Base-by-base conservation (phyloP, 1,140 invertebrate species). In the Bombyx mandarina region DNA sequence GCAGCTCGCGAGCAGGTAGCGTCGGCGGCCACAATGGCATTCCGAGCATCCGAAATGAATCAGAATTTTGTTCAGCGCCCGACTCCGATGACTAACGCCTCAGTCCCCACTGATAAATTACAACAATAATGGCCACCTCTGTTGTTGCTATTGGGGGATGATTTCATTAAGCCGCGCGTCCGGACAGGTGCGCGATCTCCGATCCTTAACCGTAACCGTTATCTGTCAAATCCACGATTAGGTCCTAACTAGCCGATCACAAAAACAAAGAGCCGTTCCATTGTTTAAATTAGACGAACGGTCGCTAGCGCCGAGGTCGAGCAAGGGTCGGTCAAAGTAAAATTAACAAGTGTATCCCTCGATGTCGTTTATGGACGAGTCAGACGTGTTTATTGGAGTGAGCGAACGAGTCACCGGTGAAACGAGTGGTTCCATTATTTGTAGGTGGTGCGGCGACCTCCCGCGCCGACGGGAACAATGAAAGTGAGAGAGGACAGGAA, bases 401-500 rank as follows among this genome's bases (percentile, higher is more conserved):
- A 68, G 68, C 71, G 69, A 71, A 67, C 70, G 65, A 77, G 74
- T 70, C 70, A 69, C 71, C 66, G 75, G 72, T 76, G 72, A 70
- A 70, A 71, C 71, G 73, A 83, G 77, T 79, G 79, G 80, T 86
- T 79, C 69, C 67, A 81, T 82, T 79, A 79, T 77, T 75, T 74
- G 73, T 79, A 73, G 67, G 67, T 63, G 65, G 72, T 71, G 56
- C 77, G 70, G 73, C 82, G 82, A 86, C 82, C 82, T 84, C 77
- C 82, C 82, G 81, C 79, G 67, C 79, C 72, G 79, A 73, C 68
- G 69, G 75, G 78, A 80, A 86, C 82, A 84, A 86, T 82, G 81
- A 86, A 79, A 82, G 82, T 86, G 82, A 80, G 82, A 80, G 82
- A 84, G 79, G 77, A 75, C 77, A 77, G 79, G 80, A 86, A 83